Evolutionary conservation across 2,113 vertebrate genomes (phyloP).

Genomic region (Dendrocopos noguchii): DNA sequence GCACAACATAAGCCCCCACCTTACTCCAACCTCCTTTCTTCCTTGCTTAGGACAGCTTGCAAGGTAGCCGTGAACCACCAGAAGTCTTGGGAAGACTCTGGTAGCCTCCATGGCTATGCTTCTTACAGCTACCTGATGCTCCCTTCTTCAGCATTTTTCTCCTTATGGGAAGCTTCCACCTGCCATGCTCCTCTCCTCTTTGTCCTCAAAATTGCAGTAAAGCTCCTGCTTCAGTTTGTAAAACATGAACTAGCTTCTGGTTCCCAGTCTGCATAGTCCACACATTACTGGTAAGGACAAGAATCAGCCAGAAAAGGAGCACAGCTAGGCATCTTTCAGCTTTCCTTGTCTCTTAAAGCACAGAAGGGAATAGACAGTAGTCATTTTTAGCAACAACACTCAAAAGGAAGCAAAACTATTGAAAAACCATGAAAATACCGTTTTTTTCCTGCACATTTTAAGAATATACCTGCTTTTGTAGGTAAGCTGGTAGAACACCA

Average conservation of each 20-base stretch:
- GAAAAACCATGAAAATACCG: background rate
- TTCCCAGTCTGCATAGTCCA: background rate
- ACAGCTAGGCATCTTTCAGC: background rate
- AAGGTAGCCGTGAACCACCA: background rate
- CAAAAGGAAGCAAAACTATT: background rate
- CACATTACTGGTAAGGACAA: background rate
- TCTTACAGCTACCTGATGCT: background rate
- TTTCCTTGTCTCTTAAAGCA: background rate
- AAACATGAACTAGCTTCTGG: background rate
- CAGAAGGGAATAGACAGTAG: background rate
- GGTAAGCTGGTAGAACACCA: background rate
- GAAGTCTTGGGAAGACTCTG: background rate
- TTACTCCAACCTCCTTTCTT: background rate
- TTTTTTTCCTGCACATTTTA: slow-evolving; percentile 5
- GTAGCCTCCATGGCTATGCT: background rate
- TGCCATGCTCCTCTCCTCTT: background rate
- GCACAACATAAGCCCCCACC: no score
- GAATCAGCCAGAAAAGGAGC: background rate
- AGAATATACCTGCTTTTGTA: background rate
- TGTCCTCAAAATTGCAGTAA: background rate
- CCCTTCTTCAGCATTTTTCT: background rate
- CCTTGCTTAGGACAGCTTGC: background rate
- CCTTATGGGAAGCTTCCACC: background rate
- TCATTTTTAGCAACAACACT: background rate
- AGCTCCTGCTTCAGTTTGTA: background rate